Percentiles rank a stretch among this genome's conserved stretches.
These are phyloP conservation scores for Stercorarius parasiticus DNA, from an alignment of 2,113 vertebrate species.

Conservation along the genomic window DNA sequence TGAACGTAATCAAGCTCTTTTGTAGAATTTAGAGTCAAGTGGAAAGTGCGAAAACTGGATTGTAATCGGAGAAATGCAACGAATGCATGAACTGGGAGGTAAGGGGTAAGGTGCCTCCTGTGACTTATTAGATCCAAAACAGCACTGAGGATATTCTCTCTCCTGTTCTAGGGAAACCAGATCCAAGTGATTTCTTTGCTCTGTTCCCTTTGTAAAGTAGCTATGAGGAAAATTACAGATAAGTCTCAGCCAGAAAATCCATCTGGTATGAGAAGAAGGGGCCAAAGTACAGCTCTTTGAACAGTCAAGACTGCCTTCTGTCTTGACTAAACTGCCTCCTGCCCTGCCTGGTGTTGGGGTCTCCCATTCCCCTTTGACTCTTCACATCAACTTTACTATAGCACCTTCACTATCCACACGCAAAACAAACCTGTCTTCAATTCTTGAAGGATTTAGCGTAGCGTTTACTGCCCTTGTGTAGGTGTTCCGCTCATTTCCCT, in stretches of 20 bases:
- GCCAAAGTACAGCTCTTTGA: slow-evolving; percentile 63
- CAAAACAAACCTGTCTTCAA: not conserved
- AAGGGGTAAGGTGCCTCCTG: slow-evolving; percentile 35
- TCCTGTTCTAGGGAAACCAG: slow-evolving; percentile 16
- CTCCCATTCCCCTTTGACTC: not conserved
- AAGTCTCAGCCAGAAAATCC: slow-evolving; percentile 64
- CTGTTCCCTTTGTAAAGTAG: slow-evolving; percentile 55
- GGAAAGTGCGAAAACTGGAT: slow-evolving; percentile 1
- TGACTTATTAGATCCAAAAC: slow-evolving; percentile 2
- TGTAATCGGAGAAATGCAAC: not conserved
- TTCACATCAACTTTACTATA: not conserved
- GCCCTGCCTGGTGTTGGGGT: not conserved
- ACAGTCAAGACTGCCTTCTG: slow-evolving; percentile 37
- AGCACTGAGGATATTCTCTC: slow-evolving; percentile 14
- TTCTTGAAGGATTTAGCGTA: not conserved
- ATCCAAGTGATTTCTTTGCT: slow-evolving; percentile 56
- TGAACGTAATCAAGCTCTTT: slow-evolving; percentile 3
- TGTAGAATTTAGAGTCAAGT: slow-evolving; percentile 15
- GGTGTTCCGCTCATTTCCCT: not conserved
- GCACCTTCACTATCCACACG: not conserved
- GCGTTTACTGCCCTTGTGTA: rapidly evolving
- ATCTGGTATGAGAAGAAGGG: slow-evolving; percentile 62
- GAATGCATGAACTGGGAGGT: slow-evolving; percentile 6
- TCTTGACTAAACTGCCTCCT: slow-evolving; percentile 6
- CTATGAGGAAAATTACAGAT: slow-evolving; percentile 58